These are phyloP conservation scores for Netelia virgata DNA, from an alignment of 2,888 invertebrate species.

Conservation along the genomic window DNA sequence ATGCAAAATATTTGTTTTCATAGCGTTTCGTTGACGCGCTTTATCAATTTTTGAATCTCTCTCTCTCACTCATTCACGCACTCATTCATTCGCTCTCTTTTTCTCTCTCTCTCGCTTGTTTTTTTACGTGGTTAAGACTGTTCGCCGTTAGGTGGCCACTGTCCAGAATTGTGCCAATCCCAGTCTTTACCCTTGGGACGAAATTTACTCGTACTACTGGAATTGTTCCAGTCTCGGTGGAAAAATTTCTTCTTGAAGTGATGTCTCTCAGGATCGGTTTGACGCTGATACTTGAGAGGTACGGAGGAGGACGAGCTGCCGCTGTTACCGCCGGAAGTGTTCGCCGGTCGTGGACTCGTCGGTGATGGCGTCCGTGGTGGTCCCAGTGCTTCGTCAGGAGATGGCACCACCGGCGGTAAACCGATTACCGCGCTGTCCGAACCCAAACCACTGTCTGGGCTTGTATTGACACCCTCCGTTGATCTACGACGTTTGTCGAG, in stretches of 20 bases:
- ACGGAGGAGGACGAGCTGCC: slow-evolving; percentile 83
- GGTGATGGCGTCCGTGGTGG: slow-evolving; percentile 88
- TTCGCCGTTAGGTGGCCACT: slow-evolving; percentile 81
- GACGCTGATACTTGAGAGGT: slow-evolving; percentile 88
- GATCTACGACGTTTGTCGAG: slow-evolving; percentile 94
- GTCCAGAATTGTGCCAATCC: slow-evolving; percentile 87
- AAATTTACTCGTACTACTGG: slow-evolving; percentile 87
- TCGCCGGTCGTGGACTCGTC: slow-evolving; percentile 85
- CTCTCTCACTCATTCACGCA: neutral
- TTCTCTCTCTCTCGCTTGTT: neutral
- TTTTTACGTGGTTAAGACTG: slow-evolving; percentile 79
- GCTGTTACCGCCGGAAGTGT: slow-evolving; percentile 84
- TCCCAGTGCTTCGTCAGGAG: slow-evolving; percentile 85
- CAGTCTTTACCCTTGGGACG: slow-evolving; percentile 91
- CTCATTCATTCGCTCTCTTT: neutral
- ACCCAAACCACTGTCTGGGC: slow-evolving; percentile 94
- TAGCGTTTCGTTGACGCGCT: too few species aligned
- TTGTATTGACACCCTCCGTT: slow-evolving; percentile 93
- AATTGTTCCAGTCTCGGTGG: slow-evolving; percentile 87
- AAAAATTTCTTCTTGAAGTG: slow-evolving; percentile 95
- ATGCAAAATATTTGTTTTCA: neutral
- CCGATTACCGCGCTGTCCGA: slow-evolving; percentile 84
- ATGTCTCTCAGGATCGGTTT: slow-evolving; percentile 86
- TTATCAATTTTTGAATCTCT: neutral
- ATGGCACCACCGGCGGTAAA: slow-evolving; percentile 82